Evolutionary conservation across 2,797 vertebrate species (phyloP).

Genomic region (Gadopsis marmoratus): DNA sequence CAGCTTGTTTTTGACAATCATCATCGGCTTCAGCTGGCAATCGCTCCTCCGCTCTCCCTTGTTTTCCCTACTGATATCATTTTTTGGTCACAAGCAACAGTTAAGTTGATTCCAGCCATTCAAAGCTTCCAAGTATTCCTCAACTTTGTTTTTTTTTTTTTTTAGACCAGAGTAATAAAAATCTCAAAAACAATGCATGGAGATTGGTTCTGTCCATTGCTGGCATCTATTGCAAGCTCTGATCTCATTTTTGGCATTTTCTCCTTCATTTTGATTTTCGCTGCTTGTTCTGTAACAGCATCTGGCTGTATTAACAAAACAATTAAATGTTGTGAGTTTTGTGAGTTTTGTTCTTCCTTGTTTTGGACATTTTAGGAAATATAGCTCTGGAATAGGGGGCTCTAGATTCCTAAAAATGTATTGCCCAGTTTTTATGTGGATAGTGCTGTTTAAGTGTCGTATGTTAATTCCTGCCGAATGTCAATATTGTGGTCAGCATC

Average conservation of each 20-base stretch:
- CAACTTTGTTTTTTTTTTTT: neutral
- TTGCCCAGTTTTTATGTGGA: neutral
- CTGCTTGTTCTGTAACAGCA: neutral
- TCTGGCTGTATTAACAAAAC: neutral
- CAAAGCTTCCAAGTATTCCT: neutral
- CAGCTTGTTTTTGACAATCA: neutral
- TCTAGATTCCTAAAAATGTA: neutral
- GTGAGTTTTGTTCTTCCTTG: neutral
- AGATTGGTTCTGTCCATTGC: neutral
- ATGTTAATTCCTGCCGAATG: neutral
- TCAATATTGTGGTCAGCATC: slow-evolving; percentile 35
- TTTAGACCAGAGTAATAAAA: neutral
- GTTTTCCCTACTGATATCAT: neutral
- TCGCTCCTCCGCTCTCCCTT: neutral
- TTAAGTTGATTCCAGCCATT: neutral
- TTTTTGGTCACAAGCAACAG: neutral
- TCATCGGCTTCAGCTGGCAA: neutral
- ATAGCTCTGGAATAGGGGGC: neutral
- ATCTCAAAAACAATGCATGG: neutral
- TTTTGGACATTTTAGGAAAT: neutral
- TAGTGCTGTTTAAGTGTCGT: neutral
- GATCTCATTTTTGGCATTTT: slow-evolving; percentile 3
- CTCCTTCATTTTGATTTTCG: neutral
- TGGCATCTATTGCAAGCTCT: neutral
- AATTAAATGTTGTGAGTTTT: neutral